Percentiles rank a stretch among this genome's conserved stretches.
Evolutionary conservation across 2,888 invertebrate species (phyloP).

Genomic region (Anaspis maculata): DNA sequence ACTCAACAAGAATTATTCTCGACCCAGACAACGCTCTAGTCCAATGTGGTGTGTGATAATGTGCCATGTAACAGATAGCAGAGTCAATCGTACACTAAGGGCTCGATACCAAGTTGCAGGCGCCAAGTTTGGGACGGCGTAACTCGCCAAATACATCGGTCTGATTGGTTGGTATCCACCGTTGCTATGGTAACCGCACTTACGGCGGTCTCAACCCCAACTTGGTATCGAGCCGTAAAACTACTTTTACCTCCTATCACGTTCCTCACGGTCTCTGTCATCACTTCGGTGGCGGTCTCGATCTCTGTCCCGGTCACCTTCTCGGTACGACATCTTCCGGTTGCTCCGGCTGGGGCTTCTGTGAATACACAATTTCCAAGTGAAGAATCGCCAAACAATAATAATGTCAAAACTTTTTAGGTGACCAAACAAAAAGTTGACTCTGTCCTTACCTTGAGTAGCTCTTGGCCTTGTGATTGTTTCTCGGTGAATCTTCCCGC

Average conservation of each 20-base stretch:
- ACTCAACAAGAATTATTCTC: conserved; percentile 9
- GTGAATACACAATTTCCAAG: no score
- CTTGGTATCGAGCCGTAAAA: no score
- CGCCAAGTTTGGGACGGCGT: no score
- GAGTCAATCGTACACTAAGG: no score
- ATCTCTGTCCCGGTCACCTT: conserved; percentile 38
- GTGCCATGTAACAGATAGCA: conserved; percentile 24
- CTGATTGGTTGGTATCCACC: no score
- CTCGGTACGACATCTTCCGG: conserved; percentile 39
- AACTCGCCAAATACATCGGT: no score
- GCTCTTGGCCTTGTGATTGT: conserved; percentile 39
- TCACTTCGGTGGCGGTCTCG: conserved; percentile 38
- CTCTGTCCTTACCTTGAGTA: conserved; percentile 35
- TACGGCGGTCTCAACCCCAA: conserved; percentile 28
- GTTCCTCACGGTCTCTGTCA: conserved; percentile 40
- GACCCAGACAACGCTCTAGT: conserved; percentile 31
- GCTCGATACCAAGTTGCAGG: no score
- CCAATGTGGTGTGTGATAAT: conserved; percentile 27
- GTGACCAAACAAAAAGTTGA: not conserved
- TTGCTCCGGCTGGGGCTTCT: conserved; percentile 40
- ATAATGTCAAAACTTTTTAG: not conserved
- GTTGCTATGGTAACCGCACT: no score
- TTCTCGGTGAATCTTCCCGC: conserved; percentile 38
- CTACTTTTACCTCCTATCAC: conserved; percentile 39
- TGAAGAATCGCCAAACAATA: not conserved